Conservation (phyloP, 1,140 invertebrate species). For the Drosophila nikananu region DNA sequence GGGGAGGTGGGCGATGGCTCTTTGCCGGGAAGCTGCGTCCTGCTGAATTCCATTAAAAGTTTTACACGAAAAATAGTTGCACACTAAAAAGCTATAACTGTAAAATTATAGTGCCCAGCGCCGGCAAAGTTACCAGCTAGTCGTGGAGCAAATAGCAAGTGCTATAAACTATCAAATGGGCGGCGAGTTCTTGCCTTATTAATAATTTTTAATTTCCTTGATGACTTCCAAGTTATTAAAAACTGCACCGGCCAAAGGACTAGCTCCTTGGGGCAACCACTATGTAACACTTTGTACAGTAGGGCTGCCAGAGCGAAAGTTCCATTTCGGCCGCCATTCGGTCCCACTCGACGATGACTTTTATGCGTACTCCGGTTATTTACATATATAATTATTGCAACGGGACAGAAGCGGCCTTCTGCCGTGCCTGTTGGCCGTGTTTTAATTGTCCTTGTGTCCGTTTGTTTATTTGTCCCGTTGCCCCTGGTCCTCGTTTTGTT, state of each 20-base stretch:
- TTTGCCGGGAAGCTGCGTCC: constrained; percentile 37
- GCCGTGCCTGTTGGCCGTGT: constrained; percentile 2
- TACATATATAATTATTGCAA: constrained; percentile 57
- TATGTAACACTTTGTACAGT: constrained; percentile 15
- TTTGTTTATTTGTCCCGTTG: constrained; percentile 36
- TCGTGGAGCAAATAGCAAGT: constrained; percentile 19
- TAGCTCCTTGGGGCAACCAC: constrained; percentile 7
- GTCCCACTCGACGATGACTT: constrained; percentile 53
- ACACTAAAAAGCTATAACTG: constrained; percentile 83
- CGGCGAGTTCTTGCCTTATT: constrained; percentile 73
- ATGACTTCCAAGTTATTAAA: constrained; percentile 80
- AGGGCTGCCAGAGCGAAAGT: constrained; percentile 20
- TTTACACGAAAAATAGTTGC: constrained; percentile 83
- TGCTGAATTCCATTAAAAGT: constrained; percentile 82
- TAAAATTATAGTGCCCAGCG: constrained; percentile 75
- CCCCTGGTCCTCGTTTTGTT: constrained; percentile 24
- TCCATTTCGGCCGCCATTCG: constrained; percentile 34
- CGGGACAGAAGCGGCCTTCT: constrained; percentile 13
- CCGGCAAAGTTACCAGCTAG: constrained; percentile 57
- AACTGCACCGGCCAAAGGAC: constrained; percentile 38
- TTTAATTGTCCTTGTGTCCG: constrained; percentile 42
- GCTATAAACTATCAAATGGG: constrained; percentile 77
- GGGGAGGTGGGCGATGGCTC: constrained; percentile 10
- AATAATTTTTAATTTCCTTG: constrained; percentile 84
- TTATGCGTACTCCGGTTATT: constrained; percentile 60